phyloP scores from a whole-genome alignment of 2,797 vertebrate genomes.

The Crocodylus rhombifer region DNA sequence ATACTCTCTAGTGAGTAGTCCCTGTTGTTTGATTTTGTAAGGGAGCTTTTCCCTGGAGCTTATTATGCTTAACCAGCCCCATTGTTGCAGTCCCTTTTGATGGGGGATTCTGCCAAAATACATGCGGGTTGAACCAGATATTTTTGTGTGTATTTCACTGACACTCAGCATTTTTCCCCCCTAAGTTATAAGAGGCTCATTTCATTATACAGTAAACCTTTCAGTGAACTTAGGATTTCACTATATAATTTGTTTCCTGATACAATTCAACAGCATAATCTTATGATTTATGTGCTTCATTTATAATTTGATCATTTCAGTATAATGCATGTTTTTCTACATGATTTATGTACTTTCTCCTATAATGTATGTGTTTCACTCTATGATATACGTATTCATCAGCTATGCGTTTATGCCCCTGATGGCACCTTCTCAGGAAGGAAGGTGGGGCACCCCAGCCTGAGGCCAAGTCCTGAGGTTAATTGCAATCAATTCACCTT shows the following conservation, averaged over 20 bases:
- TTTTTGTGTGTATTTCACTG: constrained; percentile 53
- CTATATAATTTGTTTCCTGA: constrained; percentile 83
- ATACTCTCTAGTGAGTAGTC: constrained; percentile 44
- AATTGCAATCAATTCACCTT: constrained; percentile 89
- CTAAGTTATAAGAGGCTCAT: constrained; percentile 71
- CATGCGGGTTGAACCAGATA: constrained; percentile 50
- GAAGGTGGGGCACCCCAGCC: constrained; percentile 79
- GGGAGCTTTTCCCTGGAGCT: constrained; percentile 51
- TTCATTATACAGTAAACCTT: constrained; percentile 81
- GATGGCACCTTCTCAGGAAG: constrained; percentile 74
- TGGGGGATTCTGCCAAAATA: constrained; percentile 51
- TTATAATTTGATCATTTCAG: constrained; percentile 86
- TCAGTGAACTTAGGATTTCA: constrained; percentile 76
- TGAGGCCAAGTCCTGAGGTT: constrained; percentile 82
- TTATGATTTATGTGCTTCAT: constrained; percentile 85
- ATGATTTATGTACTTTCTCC: constrained; percentile 84
- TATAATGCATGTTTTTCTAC: constrained; percentile 80
- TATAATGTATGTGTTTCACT: constrained; percentile 72
- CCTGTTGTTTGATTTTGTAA: constrained; percentile 52
- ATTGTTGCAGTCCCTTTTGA: constrained; percentile 43
- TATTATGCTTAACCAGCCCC: constrained; percentile 41
- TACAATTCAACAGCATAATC: constrained; percentile 81
- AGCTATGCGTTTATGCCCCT: constrained; percentile 45
- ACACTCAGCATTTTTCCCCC: constrained; percentile 62
- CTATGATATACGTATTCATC: constrained; percentile 78